Evolutionary conservation across 2,797 vertebrate genomes (phyloP).

Genomic region (Hemibagrus guttatus): DNA sequence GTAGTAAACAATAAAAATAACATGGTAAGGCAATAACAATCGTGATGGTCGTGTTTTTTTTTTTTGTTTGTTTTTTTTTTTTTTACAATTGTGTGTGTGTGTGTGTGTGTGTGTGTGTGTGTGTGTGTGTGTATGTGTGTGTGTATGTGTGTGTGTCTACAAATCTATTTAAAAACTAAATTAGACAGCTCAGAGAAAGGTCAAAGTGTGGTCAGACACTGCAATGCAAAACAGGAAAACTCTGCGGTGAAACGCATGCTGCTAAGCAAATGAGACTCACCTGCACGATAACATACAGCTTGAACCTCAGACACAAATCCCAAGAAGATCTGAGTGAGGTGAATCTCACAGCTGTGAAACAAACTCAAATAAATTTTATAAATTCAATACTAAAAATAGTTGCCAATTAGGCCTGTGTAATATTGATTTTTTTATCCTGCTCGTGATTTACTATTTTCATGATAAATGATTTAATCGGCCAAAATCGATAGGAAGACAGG

Average conservation of each 20-base stretch:
- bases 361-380: neutral
- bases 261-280: conserved; percentile 22
- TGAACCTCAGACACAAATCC: neutral
- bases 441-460: neutral
- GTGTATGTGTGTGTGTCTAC: neutral
- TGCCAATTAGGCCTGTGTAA: neutral
- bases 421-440: neutral
- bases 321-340: neutral
- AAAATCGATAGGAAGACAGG: neutral
- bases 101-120: neutral
- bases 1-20: neutral
- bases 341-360: neutral
- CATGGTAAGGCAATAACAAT: neutral
- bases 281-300: neutral
- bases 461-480: neutral
- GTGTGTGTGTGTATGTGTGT: conserved; percentile 20
- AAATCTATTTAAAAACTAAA: neutral
- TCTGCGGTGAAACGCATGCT: neutral
- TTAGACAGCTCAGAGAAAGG: neutral
- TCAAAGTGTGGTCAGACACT: conserved; percentile 21
- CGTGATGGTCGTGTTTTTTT: neutral
- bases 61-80: neutral
- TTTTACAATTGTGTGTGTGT: neutral
- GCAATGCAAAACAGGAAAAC: conserved; percentile 39
- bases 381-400: neutral